Evolutionary conservation across 2,888 invertebrate genomes (phyloP).

Genomic region (Celastrina argiolus): DNA sequence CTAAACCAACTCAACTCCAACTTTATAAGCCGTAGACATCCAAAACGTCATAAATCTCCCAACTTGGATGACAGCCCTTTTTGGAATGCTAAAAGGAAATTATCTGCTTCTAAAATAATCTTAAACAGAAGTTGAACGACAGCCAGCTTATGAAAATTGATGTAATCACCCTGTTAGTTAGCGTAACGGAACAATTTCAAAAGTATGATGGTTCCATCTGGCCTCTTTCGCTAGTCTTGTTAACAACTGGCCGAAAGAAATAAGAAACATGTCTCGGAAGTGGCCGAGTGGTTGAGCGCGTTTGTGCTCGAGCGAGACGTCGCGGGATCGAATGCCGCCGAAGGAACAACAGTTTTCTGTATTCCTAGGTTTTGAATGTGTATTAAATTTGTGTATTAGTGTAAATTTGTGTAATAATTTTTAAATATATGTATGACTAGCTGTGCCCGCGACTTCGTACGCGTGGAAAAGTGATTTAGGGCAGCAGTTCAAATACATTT

Average conservation of each 20-base stretch:
- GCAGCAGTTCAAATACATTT: too few relatives aligned
- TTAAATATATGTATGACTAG: too few relatives aligned
- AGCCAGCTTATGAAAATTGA: neutral
- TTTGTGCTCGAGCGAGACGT: too few relatives aligned
- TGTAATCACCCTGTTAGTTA: neutral
- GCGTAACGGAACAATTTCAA: neutral
- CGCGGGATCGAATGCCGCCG: too few relatives aligned
- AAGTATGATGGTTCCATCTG: neutral
- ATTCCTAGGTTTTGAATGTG: too few relatives aligned
- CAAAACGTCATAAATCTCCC: neutral
- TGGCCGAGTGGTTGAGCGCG: too few relatives aligned
- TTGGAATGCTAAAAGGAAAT: neutral
- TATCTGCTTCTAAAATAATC: conserved; percentile 1
- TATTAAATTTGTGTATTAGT: too few relatives aligned
- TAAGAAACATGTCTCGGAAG: too few relatives aligned
- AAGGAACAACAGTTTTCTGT: too few relatives aligned
- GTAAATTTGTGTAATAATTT: too few relatives aligned
- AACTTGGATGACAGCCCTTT: neutral
- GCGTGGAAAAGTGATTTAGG: too few relatives aligned
- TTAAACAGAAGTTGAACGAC: conserved; percentile 7
- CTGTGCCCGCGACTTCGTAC: too few relatives aligned
- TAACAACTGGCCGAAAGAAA: neutral
- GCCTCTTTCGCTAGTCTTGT: neutral
- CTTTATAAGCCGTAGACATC: neutral
- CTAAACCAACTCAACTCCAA: neutral